These are phyloP conservation scores for Sebastes goodei DNA, from an alignment of 2,797 vertebrate genomes.

Conservation along the genomic window DNA sequence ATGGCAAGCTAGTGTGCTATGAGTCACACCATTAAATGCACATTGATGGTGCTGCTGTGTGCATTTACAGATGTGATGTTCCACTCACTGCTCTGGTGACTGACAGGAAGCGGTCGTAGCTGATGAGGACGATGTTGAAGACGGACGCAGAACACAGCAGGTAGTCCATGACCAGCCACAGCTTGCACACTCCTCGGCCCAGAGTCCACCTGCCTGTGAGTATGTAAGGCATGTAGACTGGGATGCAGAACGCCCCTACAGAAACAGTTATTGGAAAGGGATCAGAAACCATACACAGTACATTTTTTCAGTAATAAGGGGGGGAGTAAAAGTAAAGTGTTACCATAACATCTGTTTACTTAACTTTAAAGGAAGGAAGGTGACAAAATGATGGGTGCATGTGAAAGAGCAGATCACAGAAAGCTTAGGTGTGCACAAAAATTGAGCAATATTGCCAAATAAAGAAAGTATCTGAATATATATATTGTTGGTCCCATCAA, in stretches of 20 bases:
- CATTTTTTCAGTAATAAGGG: no score
- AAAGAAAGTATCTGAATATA: background rate
- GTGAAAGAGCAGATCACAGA: background rate
- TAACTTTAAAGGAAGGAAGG: background rate
- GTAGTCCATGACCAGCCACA: constrained; percentile 90
- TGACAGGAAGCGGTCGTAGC: constrained; percentile 90
- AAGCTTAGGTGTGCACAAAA: background rate
- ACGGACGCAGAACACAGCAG: constrained; percentile 90
- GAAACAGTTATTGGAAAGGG: background rate
- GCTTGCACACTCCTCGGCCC: constrained; percentile 83
- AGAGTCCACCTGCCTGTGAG: constrained; percentile 83
- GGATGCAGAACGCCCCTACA: constrained; percentile 88
- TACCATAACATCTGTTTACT: background rate
- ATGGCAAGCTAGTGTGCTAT: background rate
- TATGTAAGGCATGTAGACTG: constrained; percentile 89
- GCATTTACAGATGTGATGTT: background rate
- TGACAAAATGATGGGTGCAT: background rate
- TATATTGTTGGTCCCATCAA: background rate
- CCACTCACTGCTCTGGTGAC: constrained; percentile 90
- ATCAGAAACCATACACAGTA: background rate
- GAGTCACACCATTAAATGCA: background rate
- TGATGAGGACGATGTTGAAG: constrained; percentile 93
- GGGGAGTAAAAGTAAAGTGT: background rate
- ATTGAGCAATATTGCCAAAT: background rate
- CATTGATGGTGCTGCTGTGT: background rate